These are phyloP conservation scores for Idaea dimidiata DNA, from an alignment of 2,888 invertebrate species.

Conservation along the genomic window DNA sequence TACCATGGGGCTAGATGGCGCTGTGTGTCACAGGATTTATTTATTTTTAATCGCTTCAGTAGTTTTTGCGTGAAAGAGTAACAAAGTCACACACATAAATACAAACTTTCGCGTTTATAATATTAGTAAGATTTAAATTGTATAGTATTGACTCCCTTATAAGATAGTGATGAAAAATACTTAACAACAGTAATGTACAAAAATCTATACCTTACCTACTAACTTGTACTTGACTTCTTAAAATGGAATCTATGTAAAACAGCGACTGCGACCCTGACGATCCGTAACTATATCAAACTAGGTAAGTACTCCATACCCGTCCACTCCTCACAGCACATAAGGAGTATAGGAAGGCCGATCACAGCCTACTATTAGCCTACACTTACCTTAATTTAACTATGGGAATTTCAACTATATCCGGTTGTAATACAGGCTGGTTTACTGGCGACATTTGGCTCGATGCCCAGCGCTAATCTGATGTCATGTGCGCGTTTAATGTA, in stretches of 20 bases:
- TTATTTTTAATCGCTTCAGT: no score
- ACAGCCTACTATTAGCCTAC: neutral
- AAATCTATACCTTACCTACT: no score
- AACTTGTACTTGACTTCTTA: no score
- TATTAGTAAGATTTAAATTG: no score
- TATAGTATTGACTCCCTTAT: no score
- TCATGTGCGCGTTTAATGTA: constrained; percentile 36
- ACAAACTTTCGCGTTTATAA: no score
- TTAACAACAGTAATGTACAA: no score
- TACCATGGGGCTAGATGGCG: no score
- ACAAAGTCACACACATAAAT: no score
- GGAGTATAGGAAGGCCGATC: neutral
- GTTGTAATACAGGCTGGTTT: neutral
- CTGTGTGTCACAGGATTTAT: no score
- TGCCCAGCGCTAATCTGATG: constrained; percentile 42
- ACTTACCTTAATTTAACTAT: neutral
- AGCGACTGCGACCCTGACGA: neutral
- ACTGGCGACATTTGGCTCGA: constrained; percentile 34
- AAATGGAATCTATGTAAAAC: neutral
- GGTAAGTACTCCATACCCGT: neutral
- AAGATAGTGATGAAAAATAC: no score
- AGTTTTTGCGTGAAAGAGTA: no score
- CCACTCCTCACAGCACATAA: neutral
- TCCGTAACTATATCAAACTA: neutral
- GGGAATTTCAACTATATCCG: neutral